These are phyloP conservation scores for Hymenochirus boettgeri DNA, from an alignment of 2,113 vertebrate species.

Conservation along the genomic window DNA sequence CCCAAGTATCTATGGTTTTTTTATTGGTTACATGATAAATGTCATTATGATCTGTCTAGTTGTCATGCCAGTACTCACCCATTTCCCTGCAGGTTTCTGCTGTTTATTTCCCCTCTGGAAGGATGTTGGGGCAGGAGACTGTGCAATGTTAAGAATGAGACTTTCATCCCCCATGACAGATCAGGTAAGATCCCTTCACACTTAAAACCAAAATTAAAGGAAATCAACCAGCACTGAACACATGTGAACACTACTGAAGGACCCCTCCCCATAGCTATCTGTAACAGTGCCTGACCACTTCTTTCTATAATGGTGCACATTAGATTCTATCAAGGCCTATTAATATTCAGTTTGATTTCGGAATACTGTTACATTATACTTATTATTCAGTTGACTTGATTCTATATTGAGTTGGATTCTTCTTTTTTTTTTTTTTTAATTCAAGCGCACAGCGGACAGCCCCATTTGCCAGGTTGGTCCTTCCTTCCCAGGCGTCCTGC, in stretches of 20 bases:
- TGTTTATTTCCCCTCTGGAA: background rate
- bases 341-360: no score
- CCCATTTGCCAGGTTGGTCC: conserved; percentile 50
- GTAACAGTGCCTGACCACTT: fast-evolving
- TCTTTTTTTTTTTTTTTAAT: no score
- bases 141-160: conserved; percentile 37
- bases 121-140: background rate
- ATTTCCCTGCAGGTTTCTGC: background rate
- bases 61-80: conserved; percentile 43
- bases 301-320: no score
- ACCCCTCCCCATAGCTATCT: background rate
- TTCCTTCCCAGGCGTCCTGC: conserved; percentile 21
- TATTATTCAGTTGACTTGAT: no score
- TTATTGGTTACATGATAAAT: no score
- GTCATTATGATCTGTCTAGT: no score
- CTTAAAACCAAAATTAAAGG: background rate
- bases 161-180: conserved; percentile 44
- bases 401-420: no score
- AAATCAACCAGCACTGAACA: conserved; percentile 2
- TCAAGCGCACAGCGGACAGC: conserved; percentile 11
- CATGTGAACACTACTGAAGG: background rate
- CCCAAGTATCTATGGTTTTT: no score
- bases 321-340: no score
- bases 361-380: no score
- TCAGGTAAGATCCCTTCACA: no score